Percentiles rank a stretch among this genome's conserved stretches.
Evolutionary conservation across 2,888 invertebrate species (phyloP).

Genomic region (Allacma fusca): DNA sequence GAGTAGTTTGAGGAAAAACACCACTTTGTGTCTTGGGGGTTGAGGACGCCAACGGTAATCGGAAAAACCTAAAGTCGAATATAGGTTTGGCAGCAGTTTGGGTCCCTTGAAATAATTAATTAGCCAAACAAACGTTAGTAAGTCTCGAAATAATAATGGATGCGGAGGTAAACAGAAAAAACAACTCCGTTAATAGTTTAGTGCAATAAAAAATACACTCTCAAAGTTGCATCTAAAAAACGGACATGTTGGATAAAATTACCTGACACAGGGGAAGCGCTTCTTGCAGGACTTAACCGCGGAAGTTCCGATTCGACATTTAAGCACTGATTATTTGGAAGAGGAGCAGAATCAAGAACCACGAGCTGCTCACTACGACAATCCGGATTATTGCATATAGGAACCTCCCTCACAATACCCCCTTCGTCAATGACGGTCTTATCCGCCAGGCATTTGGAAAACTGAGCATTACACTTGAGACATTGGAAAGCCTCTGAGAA

Average conservation of each 20-base stretch:
- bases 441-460: constrained; percentile 51
- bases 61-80: constrained; percentile 30
- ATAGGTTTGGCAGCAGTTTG: constrained; percentile 28
- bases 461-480: constrained; percentile 58
- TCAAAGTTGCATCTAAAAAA: no score
- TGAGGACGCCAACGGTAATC: constrained; percentile 28
- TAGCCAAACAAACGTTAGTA: neutral
- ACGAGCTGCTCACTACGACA: constrained; percentile 57
- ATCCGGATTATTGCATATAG: constrained; percentile 58
- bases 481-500: constrained; percentile 60
- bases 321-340: constrained; percentile 59
- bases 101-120: constrained; percentile 4
- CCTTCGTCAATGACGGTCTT: constrained; percentile 53
- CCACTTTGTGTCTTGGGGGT: constrained; percentile 16
- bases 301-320: constrained; percentile 49
- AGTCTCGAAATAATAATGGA: no score
- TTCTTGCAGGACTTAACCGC: constrained; percentile 46
- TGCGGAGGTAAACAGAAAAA: no score
- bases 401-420: constrained; percentile 52
- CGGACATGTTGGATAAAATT: no score
- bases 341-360: constrained; percentile 50
- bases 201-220: no score
- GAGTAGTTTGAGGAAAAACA: neutral
- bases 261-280: constrained; percentile 58
- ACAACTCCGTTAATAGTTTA: no score